Evolutionary conservation across 2,113 vertebrate genomes (phyloP), one percentile per base, ranked within the genome.

Genomic region (Cichladusa arquata): DNA sequence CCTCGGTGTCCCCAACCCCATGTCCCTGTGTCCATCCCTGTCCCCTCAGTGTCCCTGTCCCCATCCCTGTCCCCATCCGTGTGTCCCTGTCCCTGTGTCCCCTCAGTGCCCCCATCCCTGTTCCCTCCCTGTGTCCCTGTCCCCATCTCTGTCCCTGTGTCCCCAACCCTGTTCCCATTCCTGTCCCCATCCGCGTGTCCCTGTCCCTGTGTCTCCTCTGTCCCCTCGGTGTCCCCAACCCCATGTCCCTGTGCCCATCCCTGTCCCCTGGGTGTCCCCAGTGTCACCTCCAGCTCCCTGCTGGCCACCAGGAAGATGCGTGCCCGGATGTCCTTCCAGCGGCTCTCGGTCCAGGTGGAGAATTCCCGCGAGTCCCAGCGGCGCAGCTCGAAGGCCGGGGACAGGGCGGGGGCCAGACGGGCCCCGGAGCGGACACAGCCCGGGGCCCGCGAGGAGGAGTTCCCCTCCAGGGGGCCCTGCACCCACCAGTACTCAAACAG

Each of bases 321-420:
- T 2, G 98, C 99, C 1, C 95, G 95, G 95, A 99, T 98, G 22
- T 95, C 96, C 92, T 99, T 99, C 99, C 99, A 99, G 74, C 99
- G 97, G 64, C 99, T 99, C 98, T 99, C 99, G 0, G 99, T 99
- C 99, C 99, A 99, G 0, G 99, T 99, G 5, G 99, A 99, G 36
- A 98, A 99, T 4, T 99, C 96, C 1, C 81, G 97, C n/a, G 99
- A 99, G 20, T 97, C 97, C 97, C 98, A 99, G 12, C 99, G 96
- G 23, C 81, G 71, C 86, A 99, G 98, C 61, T 99, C 98, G 2
- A 99, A 99, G 74, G 99, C 99, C 3, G 99, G 99, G 6, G 99
- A 99, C 38, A 98, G 24, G 0, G 99, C 99, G 2, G 60, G 76
- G 18, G 45, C 2, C 58, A 97, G 96, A 9, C 66, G 98, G 5